These are phyloP conservation scores for Theodoxus fluviatilis DNA, from an alignment of 2,888 invertebrate genomes.

Conservation along the genomic window DNA sequence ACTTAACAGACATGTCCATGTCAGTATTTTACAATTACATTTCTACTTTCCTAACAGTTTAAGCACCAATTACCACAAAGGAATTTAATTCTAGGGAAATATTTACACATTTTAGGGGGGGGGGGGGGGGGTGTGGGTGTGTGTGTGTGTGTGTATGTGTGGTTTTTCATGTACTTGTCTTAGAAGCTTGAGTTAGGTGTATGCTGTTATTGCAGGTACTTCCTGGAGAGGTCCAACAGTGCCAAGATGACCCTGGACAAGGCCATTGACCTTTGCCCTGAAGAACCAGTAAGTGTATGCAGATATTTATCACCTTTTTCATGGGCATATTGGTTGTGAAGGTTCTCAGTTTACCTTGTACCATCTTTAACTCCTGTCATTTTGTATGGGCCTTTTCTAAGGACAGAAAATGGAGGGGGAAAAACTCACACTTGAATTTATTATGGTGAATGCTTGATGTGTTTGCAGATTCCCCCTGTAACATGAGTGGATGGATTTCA, in stretches of 20 bases:
- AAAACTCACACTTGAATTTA: background rate
- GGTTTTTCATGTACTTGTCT: background rate
- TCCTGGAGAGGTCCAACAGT: conserved; percentile 91
- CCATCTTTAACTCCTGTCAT: background rate
- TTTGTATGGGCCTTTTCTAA: background rate
- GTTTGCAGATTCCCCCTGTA: too few relatives aligned
- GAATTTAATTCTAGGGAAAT: too few relatives aligned
- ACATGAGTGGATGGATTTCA: too few relatives aligned
- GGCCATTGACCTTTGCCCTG: conserved; percentile 75
- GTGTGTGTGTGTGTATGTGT: background rate
- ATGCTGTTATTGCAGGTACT: conserved; percentile 66
- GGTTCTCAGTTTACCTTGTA: too few relatives aligned
- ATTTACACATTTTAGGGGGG: too few relatives aligned
- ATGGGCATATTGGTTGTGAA: background rate
- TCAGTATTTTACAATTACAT: too few relatives aligned
- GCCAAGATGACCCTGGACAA: conserved; percentile 86
- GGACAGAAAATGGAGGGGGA: background rate
- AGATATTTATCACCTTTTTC: background rate
- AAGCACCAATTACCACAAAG: too few relatives aligned
- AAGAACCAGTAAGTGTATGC: conserved; percentile 54
- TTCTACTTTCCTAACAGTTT: too few relatives aligned
- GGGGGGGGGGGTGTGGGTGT: background rate
- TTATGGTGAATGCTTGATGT: background rate
- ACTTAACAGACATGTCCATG: too few relatives aligned
- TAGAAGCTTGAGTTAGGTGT: too few relatives aligned